Evolutionary conservation across 2,888 invertebrate genomes (phyloP).

Genomic region (Notodonta dromedarius): DNA sequence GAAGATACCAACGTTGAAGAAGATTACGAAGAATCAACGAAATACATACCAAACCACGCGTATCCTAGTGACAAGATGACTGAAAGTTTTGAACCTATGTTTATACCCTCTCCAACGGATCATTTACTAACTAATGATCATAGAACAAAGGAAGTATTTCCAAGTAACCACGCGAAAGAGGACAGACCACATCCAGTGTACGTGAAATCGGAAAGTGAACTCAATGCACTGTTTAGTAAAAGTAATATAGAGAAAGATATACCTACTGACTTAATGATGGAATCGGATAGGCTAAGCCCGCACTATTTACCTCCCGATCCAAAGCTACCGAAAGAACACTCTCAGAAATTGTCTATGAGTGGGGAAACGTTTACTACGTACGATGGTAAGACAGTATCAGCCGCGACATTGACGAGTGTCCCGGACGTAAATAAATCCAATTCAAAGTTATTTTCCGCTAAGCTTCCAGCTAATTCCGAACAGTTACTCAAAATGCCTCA

Average conservation of each 20-base stretch:
- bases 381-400: slow-evolving; percentile 90
- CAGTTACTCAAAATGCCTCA: slow-evolving; percentile 88
- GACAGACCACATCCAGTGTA: slow-evolving; percentile 80
- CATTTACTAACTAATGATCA: slow-evolving; percentile 72
- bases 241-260: slow-evolving; percentile 74
- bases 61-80: slow-evolving; percentile 80
- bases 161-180: slow-evolving; percentile 75
- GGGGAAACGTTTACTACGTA: slow-evolving; percentile 87
- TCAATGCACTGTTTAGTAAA: slow-evolving; percentile 66
- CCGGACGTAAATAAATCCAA: slow-evolving; percentile 68
- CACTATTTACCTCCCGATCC: slow-evolving; percentile 90
- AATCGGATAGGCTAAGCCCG: slow-evolving; percentile 88
- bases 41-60: slow-evolving; percentile 61
- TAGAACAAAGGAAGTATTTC: slow-evolving; percentile 73
- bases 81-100: slow-evolving; percentile 91
- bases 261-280: slow-evolving; percentile 86
- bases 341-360: slow-evolving; percentile 64
- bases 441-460: slow-evolving; percentile 69
- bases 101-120: slow-evolving; percentile 91
- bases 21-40: slow-evolving; percentile 75
- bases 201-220: slow-evolving; percentile 64
- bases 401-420: slow-evolving; percentile 84
- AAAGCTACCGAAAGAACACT: slow-evolving; percentile 74
- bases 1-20: slow-evolving; percentile 77
- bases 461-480: slow-evolving; percentile 78